phyloP scores from a whole-genome alignment of 2,797 vertebrate species.

The Crypturellus tataupa region DNA sequence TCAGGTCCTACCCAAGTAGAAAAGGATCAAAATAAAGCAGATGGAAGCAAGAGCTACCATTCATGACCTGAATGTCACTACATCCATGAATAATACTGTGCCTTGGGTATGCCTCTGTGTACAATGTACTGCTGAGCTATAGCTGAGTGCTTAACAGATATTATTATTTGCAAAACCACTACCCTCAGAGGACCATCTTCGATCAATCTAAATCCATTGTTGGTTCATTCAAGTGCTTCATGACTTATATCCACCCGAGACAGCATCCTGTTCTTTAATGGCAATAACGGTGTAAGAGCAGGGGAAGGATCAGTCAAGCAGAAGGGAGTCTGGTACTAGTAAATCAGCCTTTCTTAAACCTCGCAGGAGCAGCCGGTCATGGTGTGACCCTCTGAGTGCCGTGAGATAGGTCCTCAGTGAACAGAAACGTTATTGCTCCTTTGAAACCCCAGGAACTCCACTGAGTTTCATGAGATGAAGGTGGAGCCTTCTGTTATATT shows the following conservation, averaged over 20 bases:
- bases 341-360: fast-evolving
- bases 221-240: neutral
- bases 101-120: neutral
- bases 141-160: neutral
- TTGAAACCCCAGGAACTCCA: neutral
- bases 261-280: fast-evolving
- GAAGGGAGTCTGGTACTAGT: fast-evolving
- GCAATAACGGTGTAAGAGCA: fast-evolving
- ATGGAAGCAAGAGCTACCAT: neutral
- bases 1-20: neutral
- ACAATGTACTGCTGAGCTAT: neutral
- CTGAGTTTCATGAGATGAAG: neutral
- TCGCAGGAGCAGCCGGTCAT: neutral
- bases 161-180: neutral
- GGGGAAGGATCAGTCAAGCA: neutral
- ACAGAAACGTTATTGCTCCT: fast-evolving
- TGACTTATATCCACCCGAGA: neutral
- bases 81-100: slow-evolving; percentile 31
- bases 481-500: neutral
- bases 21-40: neutral
- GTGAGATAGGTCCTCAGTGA: neutral
- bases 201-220: neutral
- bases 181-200: neutral
- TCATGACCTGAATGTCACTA: neutral
- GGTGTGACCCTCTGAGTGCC: neutral